A percentile compares a stretch with the other conserved stretches of the same genome.
These are phyloP conservation scores for Odontamblyopus rebecca DNA, from an alignment of 2,797 vertebrate genomes.

Conservation along the genomic window DNA sequence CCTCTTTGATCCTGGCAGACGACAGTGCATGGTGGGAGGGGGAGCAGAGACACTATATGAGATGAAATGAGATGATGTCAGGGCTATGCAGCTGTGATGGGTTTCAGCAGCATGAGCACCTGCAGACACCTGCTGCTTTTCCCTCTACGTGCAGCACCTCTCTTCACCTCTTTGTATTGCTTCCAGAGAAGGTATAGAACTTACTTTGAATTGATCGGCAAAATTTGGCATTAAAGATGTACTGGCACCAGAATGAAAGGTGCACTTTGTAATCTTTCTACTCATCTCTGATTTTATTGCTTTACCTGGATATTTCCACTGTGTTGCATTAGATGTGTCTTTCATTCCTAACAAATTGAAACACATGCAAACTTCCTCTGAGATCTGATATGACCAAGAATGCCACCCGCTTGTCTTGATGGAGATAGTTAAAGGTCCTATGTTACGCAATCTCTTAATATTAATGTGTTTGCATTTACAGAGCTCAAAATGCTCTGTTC, in stretches of 20 bases:
- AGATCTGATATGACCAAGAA: neutral
- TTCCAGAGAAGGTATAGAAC: neutral
- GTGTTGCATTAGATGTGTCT: neutral
- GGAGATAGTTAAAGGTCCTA: neutral
- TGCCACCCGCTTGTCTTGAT: neutral
- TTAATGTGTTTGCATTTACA: no score
- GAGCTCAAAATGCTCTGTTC: no score
- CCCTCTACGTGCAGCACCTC: conserved; percentile 3
- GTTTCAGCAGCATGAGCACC: conserved; percentile 44
- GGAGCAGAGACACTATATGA: conserved; percentile 14
- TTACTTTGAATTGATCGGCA: neutral
- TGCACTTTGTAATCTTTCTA: neutral
- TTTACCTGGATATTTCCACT: neutral
- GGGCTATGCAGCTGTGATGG: conserved; percentile 43
- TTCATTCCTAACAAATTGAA: neutral
- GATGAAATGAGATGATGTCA: conserved; percentile 48
- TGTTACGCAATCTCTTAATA: no score
- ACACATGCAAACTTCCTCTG: neutral
- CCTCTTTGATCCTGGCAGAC: conserved; percentile 55
- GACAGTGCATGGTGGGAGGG: conserved; percentile 24
- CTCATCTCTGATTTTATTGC: neutral
- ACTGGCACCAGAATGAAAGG: neutral
- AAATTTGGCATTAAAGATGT: neutral
- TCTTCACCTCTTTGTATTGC: neutral
- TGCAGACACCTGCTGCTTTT: conserved; percentile 24